Conservation (phyloP, 2,888 invertebrate species). For the Rhaphigaster nebulosa region DNA sequence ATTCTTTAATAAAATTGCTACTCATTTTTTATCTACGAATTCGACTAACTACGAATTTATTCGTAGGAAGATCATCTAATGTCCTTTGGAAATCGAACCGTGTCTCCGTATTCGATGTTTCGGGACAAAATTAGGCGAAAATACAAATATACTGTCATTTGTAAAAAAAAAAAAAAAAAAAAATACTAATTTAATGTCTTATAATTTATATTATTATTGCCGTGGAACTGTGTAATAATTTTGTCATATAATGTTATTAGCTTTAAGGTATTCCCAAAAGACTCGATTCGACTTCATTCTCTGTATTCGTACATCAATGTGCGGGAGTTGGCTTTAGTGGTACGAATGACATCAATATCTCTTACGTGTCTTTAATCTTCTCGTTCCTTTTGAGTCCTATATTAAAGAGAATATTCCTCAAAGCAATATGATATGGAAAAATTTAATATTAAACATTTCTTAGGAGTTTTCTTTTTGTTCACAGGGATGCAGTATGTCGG, state of each 20-base stretch:
- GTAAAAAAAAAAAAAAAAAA: too few species aligned
- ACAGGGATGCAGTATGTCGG: constrained; percentile 28
- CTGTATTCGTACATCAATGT: background rate
- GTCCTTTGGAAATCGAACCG: too few species aligned
- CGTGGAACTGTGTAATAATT: background rate
- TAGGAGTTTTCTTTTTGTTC: background rate
- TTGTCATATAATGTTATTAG: background rate
- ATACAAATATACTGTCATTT: too few species aligned
- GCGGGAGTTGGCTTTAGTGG: background rate
- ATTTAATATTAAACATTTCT: background rate
- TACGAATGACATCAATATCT: background rate
- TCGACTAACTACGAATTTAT: too few species aligned
- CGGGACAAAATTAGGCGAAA: too few species aligned
- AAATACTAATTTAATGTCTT: background rate
- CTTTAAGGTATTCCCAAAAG: background rate
- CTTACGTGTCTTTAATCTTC: background rate
- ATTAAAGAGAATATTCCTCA: background rate
- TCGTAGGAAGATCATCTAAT: too few species aligned
- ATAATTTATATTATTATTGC: background rate
- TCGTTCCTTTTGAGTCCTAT: background rate
- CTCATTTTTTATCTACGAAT: too few species aligned
- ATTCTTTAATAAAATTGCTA: too few species aligned
- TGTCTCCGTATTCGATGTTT: too few species aligned
- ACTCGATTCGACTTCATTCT: background rate
- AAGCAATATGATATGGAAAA: background rate